Evolutionary conservation across 2,797 vertebrate genomes (phyloP).

Genomic region (Channa striata): DNA sequence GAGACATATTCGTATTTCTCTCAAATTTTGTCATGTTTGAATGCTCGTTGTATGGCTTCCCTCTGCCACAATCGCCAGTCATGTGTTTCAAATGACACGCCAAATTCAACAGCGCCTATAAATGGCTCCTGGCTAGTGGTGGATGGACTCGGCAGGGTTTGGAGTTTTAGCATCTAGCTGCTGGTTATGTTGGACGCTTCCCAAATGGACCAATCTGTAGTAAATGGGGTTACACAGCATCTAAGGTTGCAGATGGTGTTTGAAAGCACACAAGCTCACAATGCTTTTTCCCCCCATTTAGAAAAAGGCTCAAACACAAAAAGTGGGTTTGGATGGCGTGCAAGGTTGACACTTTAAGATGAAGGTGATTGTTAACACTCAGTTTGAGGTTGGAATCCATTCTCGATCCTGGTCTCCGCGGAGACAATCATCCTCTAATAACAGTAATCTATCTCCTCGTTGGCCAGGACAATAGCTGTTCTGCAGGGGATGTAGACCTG

Average conservation of each 20-base stretch:
- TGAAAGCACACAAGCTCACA: slow-evolving; percentile 59
- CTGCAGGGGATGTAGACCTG: slow-evolving; percentile 99
- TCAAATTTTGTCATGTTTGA: slow-evolving; percentile 24
- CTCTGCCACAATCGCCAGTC: slow-evolving; percentile 37
- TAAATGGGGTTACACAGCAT: slow-evolving; percentile 69
- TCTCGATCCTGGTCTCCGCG: slow-evolving; percentile 63
- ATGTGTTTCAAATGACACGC: slow-evolving; percentile 60
- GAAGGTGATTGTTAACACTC: slow-evolving; percentile 78
- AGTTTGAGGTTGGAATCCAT: slow-evolving; percentile 74
- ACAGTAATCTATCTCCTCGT: slow-evolving; percentile 88
- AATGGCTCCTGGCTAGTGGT: slow-evolving; percentile 64
- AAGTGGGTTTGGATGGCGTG: slow-evolving; percentile 53
- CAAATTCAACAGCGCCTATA: slow-evolving; percentile 68
- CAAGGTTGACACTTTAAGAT: slow-evolving; percentile 72
- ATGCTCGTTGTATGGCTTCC: slow-evolving; percentile 15
- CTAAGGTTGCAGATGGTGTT: slow-evolving; percentile 71
- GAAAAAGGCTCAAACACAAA: slow-evolving; percentile 48
- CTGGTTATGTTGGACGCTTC: slow-evolving; percentile 70
- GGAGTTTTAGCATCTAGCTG: slow-evolving; percentile 70
- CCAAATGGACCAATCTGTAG: slow-evolving; percentile 73
- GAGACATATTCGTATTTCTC: slow-evolving; percentile 8
- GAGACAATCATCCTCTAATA: slow-evolving; percentile 82
- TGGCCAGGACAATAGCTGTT: slow-evolving; percentile 93
- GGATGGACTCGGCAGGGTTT: slow-evolving; percentile 70
- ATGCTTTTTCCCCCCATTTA: slow-evolving; percentile 29